Evolutionary conservation across 2,797 vertebrate species (phyloP).

Genomic region (Brachyalestes nurse): DNA sequence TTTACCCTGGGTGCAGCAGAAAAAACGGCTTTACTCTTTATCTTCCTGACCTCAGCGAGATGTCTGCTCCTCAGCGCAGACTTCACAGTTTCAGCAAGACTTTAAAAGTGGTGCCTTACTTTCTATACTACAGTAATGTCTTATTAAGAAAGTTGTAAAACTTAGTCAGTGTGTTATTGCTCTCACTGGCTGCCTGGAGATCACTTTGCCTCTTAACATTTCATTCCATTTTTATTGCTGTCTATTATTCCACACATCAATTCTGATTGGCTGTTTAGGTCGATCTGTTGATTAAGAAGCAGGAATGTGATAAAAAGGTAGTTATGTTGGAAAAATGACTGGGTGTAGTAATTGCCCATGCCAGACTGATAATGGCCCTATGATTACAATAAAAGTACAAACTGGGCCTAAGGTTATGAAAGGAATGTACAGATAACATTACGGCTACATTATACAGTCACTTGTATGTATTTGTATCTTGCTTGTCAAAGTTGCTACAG

Average conservation of each 20-base stretch:
- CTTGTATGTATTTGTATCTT: background rate
- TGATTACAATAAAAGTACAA: constrained; percentile 44
- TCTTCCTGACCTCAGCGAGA: constrained; percentile 43
- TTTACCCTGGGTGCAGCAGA: constrained; percentile 46
- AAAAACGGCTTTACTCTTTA: constrained; percentile 55
- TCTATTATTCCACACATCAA: constrained; percentile 9
- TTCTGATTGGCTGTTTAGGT: constrained; percentile 42
- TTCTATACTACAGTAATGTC: constrained; percentile 48
- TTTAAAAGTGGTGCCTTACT: background rate
- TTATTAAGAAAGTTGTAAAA: constrained; percentile 19
- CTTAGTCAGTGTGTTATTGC: background rate
- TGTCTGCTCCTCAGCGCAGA: background rate
- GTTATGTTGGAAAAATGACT: constrained; percentile 1
- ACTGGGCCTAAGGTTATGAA: background rate
- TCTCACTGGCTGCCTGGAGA: constrained; percentile 13
- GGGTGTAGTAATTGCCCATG: constrained; percentile 20
- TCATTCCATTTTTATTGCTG: background rate
- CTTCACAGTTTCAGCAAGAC: background rate
- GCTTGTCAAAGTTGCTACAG: background rate
- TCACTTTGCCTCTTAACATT: background rate
- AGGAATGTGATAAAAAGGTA: constrained; percentile 33
- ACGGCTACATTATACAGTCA: background rate
- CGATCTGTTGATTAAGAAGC: constrained; percentile 57
- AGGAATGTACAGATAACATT: background rate
- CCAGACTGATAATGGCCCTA: constrained; percentile 58